Evolutionary conservation across 2,888 invertebrate species (phyloP), one percentile per base, ranked within the genome.

Genomic region (Chloroclysta siterata): DNA sequence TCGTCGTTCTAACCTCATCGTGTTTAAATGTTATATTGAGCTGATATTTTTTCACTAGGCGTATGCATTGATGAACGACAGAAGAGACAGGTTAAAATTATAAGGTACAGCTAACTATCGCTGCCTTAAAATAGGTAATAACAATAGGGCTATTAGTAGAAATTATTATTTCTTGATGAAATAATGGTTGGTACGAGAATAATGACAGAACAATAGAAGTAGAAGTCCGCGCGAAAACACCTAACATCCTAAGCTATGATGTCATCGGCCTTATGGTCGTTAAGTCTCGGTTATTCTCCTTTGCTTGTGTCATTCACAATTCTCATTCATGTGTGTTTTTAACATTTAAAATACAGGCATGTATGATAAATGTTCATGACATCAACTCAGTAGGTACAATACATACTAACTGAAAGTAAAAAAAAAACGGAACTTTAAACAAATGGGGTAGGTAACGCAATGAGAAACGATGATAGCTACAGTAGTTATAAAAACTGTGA

Each of bases 121-220:
- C 22, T 22, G 22, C 22, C 22, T 22, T n/a, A n/a, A n/a, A n/a
- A n/a, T n/a, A n/a, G n/a, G n/a, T 4, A 17, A 46, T 4, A 46
- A 46, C 46, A 46, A 44, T 44, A 15, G 44, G 15, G 8, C 15
- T 44, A 8, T 14, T 46, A 17, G 15, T 52, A 52, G 52, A 53
- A 57, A 33, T 51, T 42, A 51, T 29, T 15, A 39, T 17, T 58
- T 63, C 53, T 50, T 54, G 11, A 4, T 42, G 17, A 44, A 36
- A 28, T 15, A 54, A 22, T 50, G 36, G 46, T 57, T 48, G 39
- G 13, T 46, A 53, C 28, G 22, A 39, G 42, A 51, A 56, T 56
- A 52, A 56, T 56, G 56, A 59, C 51, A 69, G 68, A 74, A 78
- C 77, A 78, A 80, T 77, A 61, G 72, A 65, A 54, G 60, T 65